Evolutionary conservation across 2,113 vertebrate genomes (phyloP), one percentile per base, ranked within the genome.

Genomic region (Epinephelus cyanopodus): DNA sequence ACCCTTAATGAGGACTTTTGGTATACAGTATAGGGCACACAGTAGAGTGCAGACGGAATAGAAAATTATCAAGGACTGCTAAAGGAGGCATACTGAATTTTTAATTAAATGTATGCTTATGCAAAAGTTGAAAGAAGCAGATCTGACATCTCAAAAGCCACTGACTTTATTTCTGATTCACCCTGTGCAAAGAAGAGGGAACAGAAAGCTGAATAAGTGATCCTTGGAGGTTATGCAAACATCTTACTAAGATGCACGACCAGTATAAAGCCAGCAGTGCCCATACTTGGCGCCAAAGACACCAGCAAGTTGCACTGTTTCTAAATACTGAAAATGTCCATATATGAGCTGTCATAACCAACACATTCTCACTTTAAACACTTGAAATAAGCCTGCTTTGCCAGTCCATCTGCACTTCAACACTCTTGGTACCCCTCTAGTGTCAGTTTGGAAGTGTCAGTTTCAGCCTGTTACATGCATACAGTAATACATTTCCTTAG

Each of bases 81-180:
- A 13, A 77, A 45, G 60, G 19, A 37, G 25, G 53, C 53, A 21
- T 12, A 5, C 19, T 64, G 18, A 63, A 21, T 62, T 65, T 61
- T 48, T 61, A 1, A 48, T 67, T 39, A 54, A 65, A 76, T 56
- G 67, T 33, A 48, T 45, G 54, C 61, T 61, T 42, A 33, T 54
- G 21, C 48, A 61, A 69, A 86, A 71, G 33, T 65, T 75, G 29
- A 71, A 83, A 71, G 33, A 29, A 29, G 37, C 39, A 70, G 23
- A 54, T 48, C 21, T 66, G 29, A 69, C 23, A 37, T 61, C 68
- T 63, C 6, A 65, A 67, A 58, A 50, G 62, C 61, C 53, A 5
- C 19, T 37, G 52, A 53, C 3, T 57, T 50, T 57, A 6, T 58
- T 45, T 72, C 8, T 50, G 33, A 48, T 61, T 39, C 39, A 42